These are phyloP conservation scores for Bellardia pandia DNA, from an alignment of 2,888 invertebrate species.

Conservation along the genomic window DNA sequence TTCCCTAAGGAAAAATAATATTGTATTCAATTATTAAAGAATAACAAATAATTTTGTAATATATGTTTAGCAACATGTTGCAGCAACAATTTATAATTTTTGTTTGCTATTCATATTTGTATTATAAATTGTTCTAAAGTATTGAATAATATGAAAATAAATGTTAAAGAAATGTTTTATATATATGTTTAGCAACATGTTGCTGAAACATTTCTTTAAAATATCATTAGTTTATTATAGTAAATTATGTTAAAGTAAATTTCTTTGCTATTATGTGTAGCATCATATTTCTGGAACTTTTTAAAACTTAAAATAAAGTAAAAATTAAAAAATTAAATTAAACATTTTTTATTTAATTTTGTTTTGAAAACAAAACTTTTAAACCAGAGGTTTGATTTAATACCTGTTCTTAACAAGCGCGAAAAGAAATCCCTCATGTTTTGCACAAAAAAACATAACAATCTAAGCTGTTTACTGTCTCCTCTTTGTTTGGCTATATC, in stretches of 20 bases:
- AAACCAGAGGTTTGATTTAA: conserved; percentile 32
- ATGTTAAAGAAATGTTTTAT: no score
- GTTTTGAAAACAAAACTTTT: neutral
- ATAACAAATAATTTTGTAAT: no score
- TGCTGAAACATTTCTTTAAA: neutral
- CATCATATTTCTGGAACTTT: neutral
- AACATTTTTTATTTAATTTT: neutral
- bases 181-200: neutral
- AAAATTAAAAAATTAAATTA: no score
- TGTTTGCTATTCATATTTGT: no score
- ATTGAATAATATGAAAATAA: no score
- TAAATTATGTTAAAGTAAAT: no score
- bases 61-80: neutral
- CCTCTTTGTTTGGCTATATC: neutral
- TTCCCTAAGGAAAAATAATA: no score
- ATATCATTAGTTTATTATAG: no score
- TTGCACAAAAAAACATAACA: neutral
- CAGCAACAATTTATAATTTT: neutral
- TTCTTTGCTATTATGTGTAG: neutral
- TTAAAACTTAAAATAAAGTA: no score
- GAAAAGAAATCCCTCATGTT: neutral
- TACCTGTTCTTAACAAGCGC: conserved; percentile 6
- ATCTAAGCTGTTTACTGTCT: neutral
- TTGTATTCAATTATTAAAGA: no score
- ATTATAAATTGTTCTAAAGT: no score